A percentile compares a stretch with the other conserved stretches of the same genome.
Conservation (phyloP, 2,797 vertebrate species). For the Rhynchonycteris naso region DNA sequence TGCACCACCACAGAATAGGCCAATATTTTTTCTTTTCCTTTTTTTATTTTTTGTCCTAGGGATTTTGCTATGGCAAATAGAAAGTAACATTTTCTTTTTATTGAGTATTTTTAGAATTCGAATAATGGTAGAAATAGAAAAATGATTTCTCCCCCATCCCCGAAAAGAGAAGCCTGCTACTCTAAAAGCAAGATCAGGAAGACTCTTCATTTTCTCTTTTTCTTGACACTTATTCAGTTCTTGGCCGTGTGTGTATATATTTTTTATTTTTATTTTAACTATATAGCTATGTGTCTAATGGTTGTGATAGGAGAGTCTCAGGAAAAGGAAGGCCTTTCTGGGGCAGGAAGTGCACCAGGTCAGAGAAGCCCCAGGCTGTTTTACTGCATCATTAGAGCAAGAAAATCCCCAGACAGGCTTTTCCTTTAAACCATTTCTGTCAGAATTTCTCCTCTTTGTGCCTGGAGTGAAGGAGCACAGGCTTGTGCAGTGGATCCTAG, state of each 20-base stretch:
- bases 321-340: not conserved
- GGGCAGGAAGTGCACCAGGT: not conserved
- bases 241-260: not conserved
- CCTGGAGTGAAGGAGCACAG: not conserved
- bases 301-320: not conserved
- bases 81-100: constrained; percentile 28
- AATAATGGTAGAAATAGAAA: constrained; percentile 10
- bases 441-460: not conserved
- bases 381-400: not conserved
- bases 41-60: not conserved
- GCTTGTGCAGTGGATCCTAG: not conserved
- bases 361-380: not conserved
- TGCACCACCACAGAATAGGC: too few relatives aligned
- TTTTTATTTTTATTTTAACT: too few relatives aligned
- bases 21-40: not conserved
- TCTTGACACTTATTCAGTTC: not conserved
- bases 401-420: constrained; percentile 25
- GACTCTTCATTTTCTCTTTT: not conserved
- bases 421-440: constrained; percentile 25
- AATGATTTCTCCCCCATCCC: too few relatives aligned
- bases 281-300: not conserved
- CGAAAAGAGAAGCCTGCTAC: not conserved
- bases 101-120: not conserved
- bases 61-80: constrained; percentile 50
- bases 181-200: not conserved